Base-by-base conservation (phyloP, 2,888 invertebrate species). In the Volucella bombylans region DNA sequence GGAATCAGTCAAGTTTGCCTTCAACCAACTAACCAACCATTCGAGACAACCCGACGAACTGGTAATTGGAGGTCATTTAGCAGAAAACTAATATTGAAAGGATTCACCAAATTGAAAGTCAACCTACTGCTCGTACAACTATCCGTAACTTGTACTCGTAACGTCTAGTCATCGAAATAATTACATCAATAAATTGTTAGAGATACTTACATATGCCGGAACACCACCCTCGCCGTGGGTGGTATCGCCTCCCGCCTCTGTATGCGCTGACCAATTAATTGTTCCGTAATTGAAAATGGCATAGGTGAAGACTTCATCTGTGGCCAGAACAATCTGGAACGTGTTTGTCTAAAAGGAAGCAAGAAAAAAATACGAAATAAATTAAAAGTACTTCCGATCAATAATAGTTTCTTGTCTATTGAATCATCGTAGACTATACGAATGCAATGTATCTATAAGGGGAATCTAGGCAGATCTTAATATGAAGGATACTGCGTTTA, bases 221-320 rank as follows among this genome's bases (percentile, higher is more conserved):
- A 94, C 94, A 89, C 97, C 97, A 64, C 97, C 97, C 90, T 96
- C 96, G 64, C 98, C 98, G 14, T 94, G 94, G 1, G 95, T 95
- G 15, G 97, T 96, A 90, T 97, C 97, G 87, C 97, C 97, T 76
- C 97, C 96, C 78, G 97, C 97, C 91, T 97, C 97, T 0, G 98
- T 97, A 89, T 97, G 97, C 11, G 96, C 95, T 11, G 96, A 96
- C 97, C 98, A 99, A 88, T 95, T 95, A 81, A 99, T 94, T 87
- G 96, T 95, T 68, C 95, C 94, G 90, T 99, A 99, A 92, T 99
- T 99, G 92, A 97, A 97, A 71, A 99, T 97, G 0, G 96, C 97
- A 90, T 98, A 99, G 0, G 98, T 97, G 89, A 96, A 96, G 3
- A 97, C 96, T 92, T 97, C 98, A 90, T 98, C 97, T 0, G 98